Conservation (phyloP, 2,797 vertebrate genomes). For the Pterois miles region DNA sequence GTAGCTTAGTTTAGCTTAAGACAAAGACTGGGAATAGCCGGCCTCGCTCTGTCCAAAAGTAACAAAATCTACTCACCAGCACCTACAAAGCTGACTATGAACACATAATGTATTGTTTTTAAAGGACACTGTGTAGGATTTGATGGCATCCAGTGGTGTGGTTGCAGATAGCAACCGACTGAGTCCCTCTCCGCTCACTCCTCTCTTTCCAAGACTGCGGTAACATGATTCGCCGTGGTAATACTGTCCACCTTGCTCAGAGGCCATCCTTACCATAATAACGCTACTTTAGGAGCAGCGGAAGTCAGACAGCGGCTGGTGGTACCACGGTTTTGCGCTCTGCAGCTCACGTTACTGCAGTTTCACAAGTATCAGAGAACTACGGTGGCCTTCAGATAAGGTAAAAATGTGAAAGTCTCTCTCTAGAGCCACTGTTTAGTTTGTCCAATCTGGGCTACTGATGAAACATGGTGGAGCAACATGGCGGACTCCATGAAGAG, state of each 20-base stretch:
- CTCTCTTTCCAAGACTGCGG: neutral
- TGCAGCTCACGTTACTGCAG: no score
- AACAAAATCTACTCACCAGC: neutral
- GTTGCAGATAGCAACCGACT: neutral
- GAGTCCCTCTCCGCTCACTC: neutral
- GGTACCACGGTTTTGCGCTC: neutral
- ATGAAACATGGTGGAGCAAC: no score
- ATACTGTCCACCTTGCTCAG: neutral
- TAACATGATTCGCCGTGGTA: neutral
- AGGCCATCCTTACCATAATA: neutral
- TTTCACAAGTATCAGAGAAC: no score
- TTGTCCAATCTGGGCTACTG: no score
- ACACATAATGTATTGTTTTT: neutral
- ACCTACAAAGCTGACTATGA: neutral
- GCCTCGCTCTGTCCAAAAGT: neutral
- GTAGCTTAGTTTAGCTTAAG: neutral
- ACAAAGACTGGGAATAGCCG: neutral
- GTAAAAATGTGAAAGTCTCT: no score
- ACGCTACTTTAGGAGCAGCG: neutral
- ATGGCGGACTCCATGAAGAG: no score
- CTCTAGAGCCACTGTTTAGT: no score
- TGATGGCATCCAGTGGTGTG: no score
- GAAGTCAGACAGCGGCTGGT: neutral
- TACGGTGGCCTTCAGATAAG: no score
- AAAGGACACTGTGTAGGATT: neutral